Base-by-base conservation (phyloP, 1,140 invertebrate species). In the Lethrus apterus region DNA sequence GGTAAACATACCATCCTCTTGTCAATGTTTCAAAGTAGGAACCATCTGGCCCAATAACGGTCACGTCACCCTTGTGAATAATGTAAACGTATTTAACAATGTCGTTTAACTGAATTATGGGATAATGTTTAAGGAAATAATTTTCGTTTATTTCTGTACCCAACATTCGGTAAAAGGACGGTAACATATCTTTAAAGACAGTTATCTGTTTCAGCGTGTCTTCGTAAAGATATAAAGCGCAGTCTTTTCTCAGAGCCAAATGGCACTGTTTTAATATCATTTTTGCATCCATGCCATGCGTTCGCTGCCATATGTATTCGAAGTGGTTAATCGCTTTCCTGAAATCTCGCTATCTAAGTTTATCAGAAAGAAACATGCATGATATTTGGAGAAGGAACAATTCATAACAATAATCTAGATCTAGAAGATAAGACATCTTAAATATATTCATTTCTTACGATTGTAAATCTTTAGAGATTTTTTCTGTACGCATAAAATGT, bases 401-500 rank as follows among this genome's bases (percentile, higher is more conserved):
- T 8, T 33, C 31, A 33, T 11, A 11, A n/a, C n/a, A n/a, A n/a
- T n/a, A n/a, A 26, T 5, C 10, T 17, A 18, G 18, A 24, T 36
- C 31, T 11, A n/a, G n/a, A n/a, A n/a, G n/a, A n/a, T n/a, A n/a
- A n/a, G n/a, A n/a, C n/a, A n/a, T n/a, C n/a, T n/a, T 33, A 8
- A 11, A 33, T 4, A 11, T 26, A 41, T 10, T 42, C 5, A 2
- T 42, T 41, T 7, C 18, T 48, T 56, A 68, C 68, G 57, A 64
- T 44, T 65, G 64, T 23, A 69, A 31, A 0, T 50, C 40, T 0
- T 45, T 15, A 9, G 57, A 51, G 7, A 71, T 43, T 2, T 62
- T 57, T 42, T 71, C 67, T 9, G 47, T 45, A 19, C 53, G 56
- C 70, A 71, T 70, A 42, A 66, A 71, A 1, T 38, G 36, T 0